phyloP scores from a whole-genome alignment of 2,113 vertebrate species.

The Pseudopodoces humilis region DNA sequence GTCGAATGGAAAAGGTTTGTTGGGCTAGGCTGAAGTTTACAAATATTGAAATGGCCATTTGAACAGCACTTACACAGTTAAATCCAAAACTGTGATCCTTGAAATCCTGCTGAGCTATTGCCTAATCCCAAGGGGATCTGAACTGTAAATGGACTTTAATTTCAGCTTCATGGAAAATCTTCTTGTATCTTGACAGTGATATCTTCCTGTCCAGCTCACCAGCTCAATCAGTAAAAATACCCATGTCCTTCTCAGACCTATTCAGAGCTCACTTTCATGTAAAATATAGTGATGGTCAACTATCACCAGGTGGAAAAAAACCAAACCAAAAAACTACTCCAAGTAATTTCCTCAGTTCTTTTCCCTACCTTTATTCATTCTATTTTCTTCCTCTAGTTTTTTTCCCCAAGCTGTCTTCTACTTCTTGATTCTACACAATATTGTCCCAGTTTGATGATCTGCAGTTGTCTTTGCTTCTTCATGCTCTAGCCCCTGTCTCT shows the following conservation, averaged over 20 bases:
- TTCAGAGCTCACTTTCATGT: not conserved
- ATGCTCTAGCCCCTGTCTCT: not conserved
- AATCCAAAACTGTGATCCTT: not conserved
- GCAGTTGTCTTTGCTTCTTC: not conserved
- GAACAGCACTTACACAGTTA: not conserved
- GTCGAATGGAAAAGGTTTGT: not conserved
- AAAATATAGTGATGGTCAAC: not conserved
- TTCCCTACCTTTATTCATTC: not conserved
- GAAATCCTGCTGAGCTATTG: not conserved
- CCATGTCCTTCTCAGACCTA: not conserved
- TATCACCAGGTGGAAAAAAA: accelerated
- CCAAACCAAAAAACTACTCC: too few relatives aligned
- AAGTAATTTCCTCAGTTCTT: not conserved
- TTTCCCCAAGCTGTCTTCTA: not conserved
- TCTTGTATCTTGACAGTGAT: not conserved
- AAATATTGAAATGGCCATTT: accelerated
- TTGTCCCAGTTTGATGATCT: not conserved
- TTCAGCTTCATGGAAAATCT: not conserved
- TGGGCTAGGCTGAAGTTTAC: not conserved
- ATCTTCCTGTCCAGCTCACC: not conserved
- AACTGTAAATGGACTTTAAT: not conserved
- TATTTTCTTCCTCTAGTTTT: not conserved
- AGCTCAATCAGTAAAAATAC: not conserved
- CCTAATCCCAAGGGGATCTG: not conserved
- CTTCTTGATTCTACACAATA: not conserved